phyloP scores from a whole-genome alignment of 30 jellyfish, hydroid and myxozoan genomes.

The Hydractinia symbiolongicarpus region DNA sequence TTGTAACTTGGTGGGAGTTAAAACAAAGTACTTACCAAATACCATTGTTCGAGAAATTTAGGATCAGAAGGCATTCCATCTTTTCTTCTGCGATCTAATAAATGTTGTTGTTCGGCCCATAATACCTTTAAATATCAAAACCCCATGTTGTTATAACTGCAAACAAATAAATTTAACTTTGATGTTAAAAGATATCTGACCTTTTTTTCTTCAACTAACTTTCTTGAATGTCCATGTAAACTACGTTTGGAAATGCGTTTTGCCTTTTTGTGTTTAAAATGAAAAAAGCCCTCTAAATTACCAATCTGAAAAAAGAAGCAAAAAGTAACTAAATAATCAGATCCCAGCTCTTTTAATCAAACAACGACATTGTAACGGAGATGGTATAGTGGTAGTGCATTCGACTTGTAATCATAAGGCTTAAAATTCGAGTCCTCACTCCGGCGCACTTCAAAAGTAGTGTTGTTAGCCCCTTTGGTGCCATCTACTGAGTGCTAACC shows the following conservation, averaged over 20 bases:
- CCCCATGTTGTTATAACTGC: background rate
- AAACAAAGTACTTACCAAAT: slow-evolving; percentile 58
- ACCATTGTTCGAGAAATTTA: slow-evolving; percentile 86
- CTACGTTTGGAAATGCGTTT: slow-evolving; percentile 59
- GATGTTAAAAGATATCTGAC: background rate
- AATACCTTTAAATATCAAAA: slow-evolving; percentile 44
- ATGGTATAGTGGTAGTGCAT: too few relatives aligned
- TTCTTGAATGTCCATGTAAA: slow-evolving; percentile 50
- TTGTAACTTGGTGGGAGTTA: too few relatives aligned
- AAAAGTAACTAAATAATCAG: background rate
- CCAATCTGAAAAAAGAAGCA: slow-evolving; percentile 68
- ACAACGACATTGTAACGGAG: too few relatives aligned
- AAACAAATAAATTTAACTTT: too few relatives aligned
- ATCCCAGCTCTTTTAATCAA: too few relatives aligned
- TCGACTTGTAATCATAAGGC: too few relatives aligned
- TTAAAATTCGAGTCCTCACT: too few relatives aligned
- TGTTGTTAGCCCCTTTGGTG: too few relatives aligned
- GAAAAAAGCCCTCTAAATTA: slow-evolving; percentile 78
- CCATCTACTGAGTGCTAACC: too few relatives aligned
- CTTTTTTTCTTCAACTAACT: slow-evolving; percentile 25
- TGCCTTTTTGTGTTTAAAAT: slow-evolving; percentile 80
- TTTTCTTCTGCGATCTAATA: slow-evolving; percentile 82
- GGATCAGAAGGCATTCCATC: slow-evolving; percentile 96
- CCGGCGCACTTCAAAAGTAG: too few relatives aligned
- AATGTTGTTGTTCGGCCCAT: slow-evolving; percentile 98